Evolutionary conservation across 2,888 invertebrate species (phyloP).

Genomic region (Frankliniella fusca): DNA sequence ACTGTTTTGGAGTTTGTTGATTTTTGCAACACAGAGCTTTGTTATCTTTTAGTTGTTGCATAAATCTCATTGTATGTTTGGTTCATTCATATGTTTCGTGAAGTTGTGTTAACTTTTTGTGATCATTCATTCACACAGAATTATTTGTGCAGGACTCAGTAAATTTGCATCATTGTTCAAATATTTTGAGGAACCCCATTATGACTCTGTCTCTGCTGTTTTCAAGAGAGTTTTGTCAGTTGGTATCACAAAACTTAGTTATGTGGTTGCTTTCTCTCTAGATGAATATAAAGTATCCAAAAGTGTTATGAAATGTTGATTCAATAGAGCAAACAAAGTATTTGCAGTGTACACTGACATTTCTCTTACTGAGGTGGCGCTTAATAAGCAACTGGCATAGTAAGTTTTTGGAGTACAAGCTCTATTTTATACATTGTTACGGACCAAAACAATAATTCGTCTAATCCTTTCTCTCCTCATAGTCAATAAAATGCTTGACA

Average conservation of each 20-base stretch:
- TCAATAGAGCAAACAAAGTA: background rate
- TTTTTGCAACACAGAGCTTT: conserved; percentile 22
- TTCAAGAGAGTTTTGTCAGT: background rate
- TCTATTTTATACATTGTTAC: conserved; percentile 16
- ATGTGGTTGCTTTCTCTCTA: background rate
- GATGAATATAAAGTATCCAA: background rate
- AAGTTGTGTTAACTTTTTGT: conserved; percentile 1
- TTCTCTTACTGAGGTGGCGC: conserved; percentile 6
- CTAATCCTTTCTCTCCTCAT: conserved; percentile 12
- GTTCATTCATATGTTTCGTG: conserved; percentile 4
- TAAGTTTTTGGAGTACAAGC: conserved; percentile 9
- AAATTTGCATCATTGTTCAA: background rate
- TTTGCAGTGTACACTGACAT: background rate
- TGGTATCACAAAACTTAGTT: background rate
- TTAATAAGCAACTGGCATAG: background rate
- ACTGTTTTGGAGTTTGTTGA: conserved; percentile 10
- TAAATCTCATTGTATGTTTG: conserved; percentile 11
- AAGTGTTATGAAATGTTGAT: background rate
- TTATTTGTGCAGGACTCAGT: background rate
- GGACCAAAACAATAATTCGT: conserved; percentile 17
- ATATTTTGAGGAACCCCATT: conserved; percentile 12
- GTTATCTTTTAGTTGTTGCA: conserved; percentile 17
- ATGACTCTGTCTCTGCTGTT: background rate
- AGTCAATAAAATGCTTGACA: background rate
- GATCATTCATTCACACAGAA: background rate